Evolutionary conservation across 2,113 vertebrate species (phyloP), one percentile per base, ranked within the genome.

Genomic region (Hylia prasina): DNA sequence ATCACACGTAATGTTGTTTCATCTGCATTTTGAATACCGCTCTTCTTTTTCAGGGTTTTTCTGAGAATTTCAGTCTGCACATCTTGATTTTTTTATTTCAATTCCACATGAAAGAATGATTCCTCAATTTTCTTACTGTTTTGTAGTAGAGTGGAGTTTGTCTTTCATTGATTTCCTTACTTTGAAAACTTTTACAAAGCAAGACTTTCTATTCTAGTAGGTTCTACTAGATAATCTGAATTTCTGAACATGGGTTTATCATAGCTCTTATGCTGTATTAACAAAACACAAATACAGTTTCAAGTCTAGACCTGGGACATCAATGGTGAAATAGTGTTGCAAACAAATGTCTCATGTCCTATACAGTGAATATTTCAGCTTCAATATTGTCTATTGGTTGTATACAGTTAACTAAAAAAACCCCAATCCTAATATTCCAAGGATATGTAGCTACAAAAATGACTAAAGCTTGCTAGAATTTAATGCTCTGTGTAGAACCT

Each of bases 381-480:
- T 91, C 75, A 64, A 9, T 65, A 44, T 40, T 76, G 25, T 21
- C 23, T 94, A 63, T 68, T 75, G 60, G 48, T 51, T 76, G 6
- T 28, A 69, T 25, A 30, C 4, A 66, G 21, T 70, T 90, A 89
- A 53, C 13, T 23, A 35, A 93, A 75, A n/a, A 39, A 3, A 30
- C n/a, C n/a, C n/a, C 61, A 69, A 50, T 61, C 33, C 28, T 68
- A 44, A 53, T 53, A 65, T 28, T 80, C 28, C 23, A 65, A 90
- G 39, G 21, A 16, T 90, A 94, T 90, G 70, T 79, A 66, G 40
- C 47, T 69, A 42, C 88, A 87, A 94, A 95, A 96, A 75, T 51
- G 15, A 63, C 65, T 77, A 72, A 86, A 42, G 56, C 81, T 82
- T 82, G 61, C 45, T 77, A 66, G 42, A 86, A 93, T 60, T 91